Percentiles rank a stretch among this genome's conserved stretches.
These are phyloP conservation scores for Drosophila rufa DNA, from an alignment of 1,140 invertebrate species.

Conservation along the genomic window DNA sequence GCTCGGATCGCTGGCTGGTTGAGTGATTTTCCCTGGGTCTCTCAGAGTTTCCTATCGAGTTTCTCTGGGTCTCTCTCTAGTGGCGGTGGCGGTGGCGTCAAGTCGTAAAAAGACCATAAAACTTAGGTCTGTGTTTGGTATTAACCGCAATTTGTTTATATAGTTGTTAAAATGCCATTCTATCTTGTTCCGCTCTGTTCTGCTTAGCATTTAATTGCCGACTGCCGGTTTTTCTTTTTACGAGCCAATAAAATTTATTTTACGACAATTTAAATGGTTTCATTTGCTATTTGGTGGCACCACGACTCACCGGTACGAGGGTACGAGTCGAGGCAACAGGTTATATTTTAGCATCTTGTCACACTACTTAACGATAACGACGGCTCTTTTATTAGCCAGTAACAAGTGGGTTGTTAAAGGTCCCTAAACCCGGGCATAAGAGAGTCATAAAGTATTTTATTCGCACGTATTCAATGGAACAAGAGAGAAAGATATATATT, in stretches of 20 bases:
- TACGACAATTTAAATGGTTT: constrained; percentile 83
- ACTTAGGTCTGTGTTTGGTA: constrained; percentile 64
- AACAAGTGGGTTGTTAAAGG: constrained; percentile 1
- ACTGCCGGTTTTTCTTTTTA: constrained; percentile 68
- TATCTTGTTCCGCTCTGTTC: constrained; percentile 64
- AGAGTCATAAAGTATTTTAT: neutral
- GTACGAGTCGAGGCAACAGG: constrained; percentile 57
- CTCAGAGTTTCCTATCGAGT: neutral
- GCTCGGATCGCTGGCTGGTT: constrained; percentile 47
- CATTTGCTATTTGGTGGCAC: constrained; percentile 39
- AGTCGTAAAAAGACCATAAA: constrained; percentile 85
- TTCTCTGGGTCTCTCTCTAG: neutral
- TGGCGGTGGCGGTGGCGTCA: constrained; percentile 77
- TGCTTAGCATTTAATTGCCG: constrained; percentile 80
- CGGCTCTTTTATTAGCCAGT: constrained; percentile 25
- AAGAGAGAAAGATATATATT: neutral
- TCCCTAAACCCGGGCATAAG: constrained; percentile 9
- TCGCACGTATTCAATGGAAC: neutral
- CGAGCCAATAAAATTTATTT: constrained; percentile 81
- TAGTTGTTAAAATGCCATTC: constrained; percentile 83
- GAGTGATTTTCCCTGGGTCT: constrained; percentile 41
- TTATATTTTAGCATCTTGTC: constrained; percentile 27
- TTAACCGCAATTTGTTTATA: constrained; percentile 83
- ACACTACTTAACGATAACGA: constrained; percentile 26
- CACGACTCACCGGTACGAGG: constrained; percentile 5